These are phyloP conservation scores for Smutsia gigantea DNA, from an alignment of 2,797 vertebrate species.

Conservation along the genomic window DNA sequence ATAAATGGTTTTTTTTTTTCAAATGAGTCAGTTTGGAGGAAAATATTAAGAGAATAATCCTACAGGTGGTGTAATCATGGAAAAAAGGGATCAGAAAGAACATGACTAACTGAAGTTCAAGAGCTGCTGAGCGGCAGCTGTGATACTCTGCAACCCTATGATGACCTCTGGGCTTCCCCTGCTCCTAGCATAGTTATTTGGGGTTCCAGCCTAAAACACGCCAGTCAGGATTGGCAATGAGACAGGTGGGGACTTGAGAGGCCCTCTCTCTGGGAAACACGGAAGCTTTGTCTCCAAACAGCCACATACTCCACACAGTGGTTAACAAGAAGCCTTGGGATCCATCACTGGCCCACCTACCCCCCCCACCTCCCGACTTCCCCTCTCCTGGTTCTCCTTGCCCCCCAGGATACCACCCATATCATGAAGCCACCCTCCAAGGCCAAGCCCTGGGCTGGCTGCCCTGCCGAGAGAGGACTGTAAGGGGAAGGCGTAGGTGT, in stretches of 20 bases:
- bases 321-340: neutral
- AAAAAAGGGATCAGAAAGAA: neutral
- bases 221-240: neutral
- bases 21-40: constrained; percentile 13
- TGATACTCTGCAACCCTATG: neutral
- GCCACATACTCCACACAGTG: rapidly evolving
- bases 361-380: rapidly evolving
- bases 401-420: neutral
- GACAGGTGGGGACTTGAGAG: constrained; percentile 18
- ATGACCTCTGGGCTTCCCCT: constrained; percentile 8
- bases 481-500: neutral
- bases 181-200: constrained; percentile 21
- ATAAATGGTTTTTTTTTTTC: neutral
- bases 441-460: neutral
- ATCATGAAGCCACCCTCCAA: neutral
- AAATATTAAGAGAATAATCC: constrained; percentile 36
- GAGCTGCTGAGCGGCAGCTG: constrained; percentile 14
- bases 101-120: constrained; percentile 16
- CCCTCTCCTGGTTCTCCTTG: rapidly evolving
- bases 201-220: neutral
- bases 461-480: neutral
- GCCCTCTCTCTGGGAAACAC: neutral
- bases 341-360: rapidly evolving
- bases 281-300: neutral
- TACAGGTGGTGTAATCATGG: constrained; percentile 40